Percentiles rank a stretch among this genome's conserved stretches.
Conservation (phyloP, 2,888 invertebrate species). For the Andrena haemorrhoa region DNA sequence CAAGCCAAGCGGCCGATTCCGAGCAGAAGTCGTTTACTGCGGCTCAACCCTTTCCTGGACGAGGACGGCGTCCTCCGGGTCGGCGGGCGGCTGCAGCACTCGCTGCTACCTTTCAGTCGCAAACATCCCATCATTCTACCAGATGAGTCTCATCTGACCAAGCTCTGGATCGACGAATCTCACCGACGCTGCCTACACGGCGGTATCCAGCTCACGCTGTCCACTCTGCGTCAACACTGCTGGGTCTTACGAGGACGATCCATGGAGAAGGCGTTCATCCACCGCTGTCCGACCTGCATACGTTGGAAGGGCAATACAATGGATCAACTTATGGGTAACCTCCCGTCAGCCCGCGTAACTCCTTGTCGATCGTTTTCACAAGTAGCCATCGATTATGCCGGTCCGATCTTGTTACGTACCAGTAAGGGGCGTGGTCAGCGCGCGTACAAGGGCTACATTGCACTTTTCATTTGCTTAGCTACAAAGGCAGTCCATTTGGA, state of each 20-base stretch:
- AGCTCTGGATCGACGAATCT: not conserved
- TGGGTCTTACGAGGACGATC: not conserved
- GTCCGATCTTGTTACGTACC: accelerated
- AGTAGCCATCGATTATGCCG: not conserved
- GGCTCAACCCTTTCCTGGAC: not conserved
- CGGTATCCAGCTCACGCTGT: not conserved
- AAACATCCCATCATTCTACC: not conserved
- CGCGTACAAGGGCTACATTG: not conserved
- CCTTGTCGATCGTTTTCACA: not conserved
- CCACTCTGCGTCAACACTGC: not conserved
- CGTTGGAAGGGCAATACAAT: not conserved
- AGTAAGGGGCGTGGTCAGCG: not conserved
- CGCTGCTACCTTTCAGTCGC: accelerated
- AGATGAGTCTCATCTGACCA: not conserved
- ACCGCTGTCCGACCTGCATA: not conserved
- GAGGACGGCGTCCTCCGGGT: not conserved
- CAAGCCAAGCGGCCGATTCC: accelerated
- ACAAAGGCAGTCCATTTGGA: not conserved
- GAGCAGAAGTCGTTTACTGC: accelerated
- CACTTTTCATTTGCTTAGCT: not conserved
- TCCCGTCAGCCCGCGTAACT: not conserved
- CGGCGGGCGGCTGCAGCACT: not conserved
- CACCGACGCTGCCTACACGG: not conserved
- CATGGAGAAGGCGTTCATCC: no score
- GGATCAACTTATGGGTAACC: not conserved